Percentiles rank a stretch among this genome's conserved stretches.
Conservation (phyloP, 2,113 vertebrate species). For the Cyanoramphus novaezelandiae region DNA sequence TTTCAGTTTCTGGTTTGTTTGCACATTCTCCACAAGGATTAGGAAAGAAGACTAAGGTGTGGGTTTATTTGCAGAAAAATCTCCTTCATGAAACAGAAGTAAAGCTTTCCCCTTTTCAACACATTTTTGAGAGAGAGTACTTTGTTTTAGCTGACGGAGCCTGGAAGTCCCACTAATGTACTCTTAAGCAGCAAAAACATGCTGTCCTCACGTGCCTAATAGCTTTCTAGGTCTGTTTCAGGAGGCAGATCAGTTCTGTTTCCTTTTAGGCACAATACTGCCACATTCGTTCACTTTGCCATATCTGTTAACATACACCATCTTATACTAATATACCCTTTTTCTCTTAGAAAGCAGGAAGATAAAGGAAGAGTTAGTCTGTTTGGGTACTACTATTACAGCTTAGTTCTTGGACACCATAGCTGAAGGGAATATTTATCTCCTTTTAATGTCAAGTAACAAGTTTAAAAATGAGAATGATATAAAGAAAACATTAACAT, state of each 20-base stretch:
- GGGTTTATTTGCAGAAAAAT: slow-evolving; percentile 14
- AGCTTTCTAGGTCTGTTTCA: not conserved
- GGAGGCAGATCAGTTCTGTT: not conserved
- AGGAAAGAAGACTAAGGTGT: not conserved
- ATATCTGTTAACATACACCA: not conserved
- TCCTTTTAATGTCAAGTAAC: not conserved
- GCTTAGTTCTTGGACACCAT: not conserved
- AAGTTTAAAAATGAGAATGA: not conserved
- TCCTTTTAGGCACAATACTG: not conserved
- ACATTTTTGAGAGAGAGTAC: not conserved
- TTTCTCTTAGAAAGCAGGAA: not conserved
- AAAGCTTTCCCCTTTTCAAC: not conserved
- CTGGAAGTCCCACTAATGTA: not conserved
- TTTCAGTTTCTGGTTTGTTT: not conserved
- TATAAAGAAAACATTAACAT: not conserved
- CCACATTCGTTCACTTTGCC: not conserved
- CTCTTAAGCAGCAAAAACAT: not conserved
- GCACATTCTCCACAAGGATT: not conserved
- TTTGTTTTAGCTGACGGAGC: not conserved
- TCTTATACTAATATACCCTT: not conserved
- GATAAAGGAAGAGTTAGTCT: not conserved
- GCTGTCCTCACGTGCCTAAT: not conserved
- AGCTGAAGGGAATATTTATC: not conserved
- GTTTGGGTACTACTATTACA: not conserved
- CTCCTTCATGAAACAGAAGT: not conserved